These are phyloP conservation scores for Microtus pennsylvanicus DNA, from an alignment of 2,113 vertebrate genomes.

Conservation along the genomic window DNA sequence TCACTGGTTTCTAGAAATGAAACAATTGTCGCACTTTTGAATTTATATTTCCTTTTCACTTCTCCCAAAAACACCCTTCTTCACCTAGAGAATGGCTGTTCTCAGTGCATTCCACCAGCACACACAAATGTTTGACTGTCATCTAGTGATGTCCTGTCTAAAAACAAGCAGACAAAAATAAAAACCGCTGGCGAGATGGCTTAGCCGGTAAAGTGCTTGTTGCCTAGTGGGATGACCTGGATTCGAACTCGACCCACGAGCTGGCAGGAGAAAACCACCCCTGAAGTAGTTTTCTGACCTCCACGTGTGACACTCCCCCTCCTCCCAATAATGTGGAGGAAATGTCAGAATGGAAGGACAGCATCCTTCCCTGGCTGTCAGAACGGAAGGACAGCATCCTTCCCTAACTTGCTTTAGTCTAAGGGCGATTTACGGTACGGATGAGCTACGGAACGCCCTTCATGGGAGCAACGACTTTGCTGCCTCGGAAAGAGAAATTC, in stretches of 20 bases:
- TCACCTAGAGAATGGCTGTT: neutral
- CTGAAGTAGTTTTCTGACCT: neutral
- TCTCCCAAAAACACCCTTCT: neutral
- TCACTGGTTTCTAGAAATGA: conserved; percentile 18
- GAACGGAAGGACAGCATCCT: conserved; percentile 33
- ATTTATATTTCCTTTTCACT: conserved; percentile 54
- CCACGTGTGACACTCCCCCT: too few species aligned
- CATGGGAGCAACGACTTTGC: conserved; percentile 93
- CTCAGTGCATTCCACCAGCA: neutral
- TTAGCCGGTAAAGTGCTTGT: neutral
- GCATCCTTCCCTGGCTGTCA: neutral
- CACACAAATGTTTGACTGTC: neutral
- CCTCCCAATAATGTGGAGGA: neutral
- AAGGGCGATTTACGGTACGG: conserved; percentile 94
- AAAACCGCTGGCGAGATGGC: neutral
- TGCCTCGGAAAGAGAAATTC: conserved; percentile 93
- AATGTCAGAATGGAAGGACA: conserved; percentile 11
- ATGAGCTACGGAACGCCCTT: conserved; percentile 94
- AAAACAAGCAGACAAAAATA: neutral
- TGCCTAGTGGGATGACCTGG: neutral
- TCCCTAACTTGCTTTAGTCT: conserved; percentile 88
- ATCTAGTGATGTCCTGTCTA: neutral
- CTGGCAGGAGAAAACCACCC: neutral
- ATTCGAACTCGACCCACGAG: neutral
- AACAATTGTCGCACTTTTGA: conserved; percentile 36